Evolutionary conservation across 2,888 invertebrate species (phyloP), one percentile per base, ranked within the genome.

Genomic region (Leptinotarsa juncta): DNA sequence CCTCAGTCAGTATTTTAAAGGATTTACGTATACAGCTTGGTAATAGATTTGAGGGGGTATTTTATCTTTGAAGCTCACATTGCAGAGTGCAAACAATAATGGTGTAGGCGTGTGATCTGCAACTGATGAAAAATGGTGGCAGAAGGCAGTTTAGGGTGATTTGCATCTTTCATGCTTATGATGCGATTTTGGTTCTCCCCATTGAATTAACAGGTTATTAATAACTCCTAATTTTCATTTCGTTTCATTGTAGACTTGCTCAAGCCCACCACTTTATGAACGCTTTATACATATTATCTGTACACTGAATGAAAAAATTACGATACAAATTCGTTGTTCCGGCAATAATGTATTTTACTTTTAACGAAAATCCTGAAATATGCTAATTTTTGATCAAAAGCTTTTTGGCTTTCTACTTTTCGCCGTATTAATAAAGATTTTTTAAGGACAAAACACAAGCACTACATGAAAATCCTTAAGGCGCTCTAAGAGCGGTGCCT

Each of bases 41-140:
- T 57, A 23, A 57, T 57, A 57, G 57, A 57, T 57, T 57, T 23
- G 3, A 57, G 57, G 57, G 57, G 57, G 20, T 57, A 23, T 57
- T 57, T 57, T 57, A 57, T 57, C 57, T 57, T 57, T 23, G 1
- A 23, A 57, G 57, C 57, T 57, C 57, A 57, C 57, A 57, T 57
- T 57, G 57, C 15, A 23, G 57, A 57, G 57, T 57, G 57, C 57
- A 57, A 57, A 57, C 57, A 57, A 57, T 57, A 23, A 23, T 57
- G 57, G 57, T 57, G 23, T 3, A 57, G 57, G 57, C 57, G 57
- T 23, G 57, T 12, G 57, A 57, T 57, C 57, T 57, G 23, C 23
- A 23, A 57, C 23, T 57, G 57, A 57, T 57, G 57, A 57, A 57
- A 57, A 57, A 57, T 57, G 14, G 20, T 14, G 14, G 23, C 57